phyloP scores from a whole-genome alignment of 2,113 vertebrate genomes.

The Anseranas semipalmata region DNA sequence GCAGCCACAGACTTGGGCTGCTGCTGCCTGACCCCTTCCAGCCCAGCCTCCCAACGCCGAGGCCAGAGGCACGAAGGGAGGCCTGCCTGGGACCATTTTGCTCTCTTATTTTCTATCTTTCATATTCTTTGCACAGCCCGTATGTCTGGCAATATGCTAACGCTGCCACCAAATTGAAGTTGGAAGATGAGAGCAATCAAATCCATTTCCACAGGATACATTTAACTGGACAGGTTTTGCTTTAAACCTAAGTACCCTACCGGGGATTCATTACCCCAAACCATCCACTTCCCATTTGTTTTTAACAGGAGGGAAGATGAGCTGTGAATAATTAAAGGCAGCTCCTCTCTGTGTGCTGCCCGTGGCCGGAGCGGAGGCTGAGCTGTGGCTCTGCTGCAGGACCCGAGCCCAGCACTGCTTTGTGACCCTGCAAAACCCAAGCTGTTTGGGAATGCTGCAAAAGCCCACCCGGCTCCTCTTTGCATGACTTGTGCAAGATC shows the following conservation, averaged over 20 bases:
- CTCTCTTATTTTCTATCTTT: neutral
- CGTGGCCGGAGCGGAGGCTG: neutral
- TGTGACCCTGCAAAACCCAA: neutral
- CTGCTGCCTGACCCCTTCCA: neutral
- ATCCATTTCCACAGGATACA: constrained; percentile 32
- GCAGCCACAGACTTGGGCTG: accelerated
- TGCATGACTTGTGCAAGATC: neutral
- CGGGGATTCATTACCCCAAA: constrained; percentile 59
- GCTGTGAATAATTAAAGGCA: constrained; percentile 60
- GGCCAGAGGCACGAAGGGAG: neutral
- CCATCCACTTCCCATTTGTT: constrained; percentile 45
- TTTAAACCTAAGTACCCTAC: constrained; percentile 32
- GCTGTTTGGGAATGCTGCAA: neutral
- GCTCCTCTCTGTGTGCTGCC: neutral
- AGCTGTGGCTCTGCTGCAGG: neutral
- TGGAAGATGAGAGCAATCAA: constrained; percentile 40
- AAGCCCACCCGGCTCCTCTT: neutral
- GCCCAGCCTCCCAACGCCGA: neutral
- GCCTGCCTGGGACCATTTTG: neutral
- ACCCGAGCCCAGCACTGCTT: neutral
- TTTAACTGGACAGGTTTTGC: constrained; percentile 62
- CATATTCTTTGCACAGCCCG: neutral
- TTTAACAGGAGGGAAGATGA: constrained; percentile 57
- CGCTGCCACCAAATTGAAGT: neutral
- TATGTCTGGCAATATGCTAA: neutral